phyloP scores from a whole-genome alignment of 2,113 vertebrate species.

The Hydrolagus affinis region DNA sequence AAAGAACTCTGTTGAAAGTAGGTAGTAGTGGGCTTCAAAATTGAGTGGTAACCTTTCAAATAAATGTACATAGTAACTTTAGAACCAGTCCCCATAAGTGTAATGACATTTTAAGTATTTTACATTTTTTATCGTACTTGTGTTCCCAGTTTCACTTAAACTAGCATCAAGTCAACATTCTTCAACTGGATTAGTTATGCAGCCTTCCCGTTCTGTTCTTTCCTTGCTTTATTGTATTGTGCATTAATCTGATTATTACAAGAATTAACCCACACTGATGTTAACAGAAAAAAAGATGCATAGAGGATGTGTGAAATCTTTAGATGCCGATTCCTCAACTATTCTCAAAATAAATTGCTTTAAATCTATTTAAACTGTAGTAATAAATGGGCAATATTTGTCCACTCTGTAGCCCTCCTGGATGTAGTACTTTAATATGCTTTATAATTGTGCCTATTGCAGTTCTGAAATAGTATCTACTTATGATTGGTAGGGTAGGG shows the following conservation, averaged over 20 bases:
- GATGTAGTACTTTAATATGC: slow-evolving; percentile 63
- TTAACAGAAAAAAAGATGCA: slow-evolving; percentile 20
- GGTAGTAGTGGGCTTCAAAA: slow-evolving; percentile 53
- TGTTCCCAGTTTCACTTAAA: slow-evolving; percentile 8
- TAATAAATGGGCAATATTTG: slow-evolving; percentile 88
- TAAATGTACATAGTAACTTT: slow-evolving; percentile 26
- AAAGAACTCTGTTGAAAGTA: slow-evolving; percentile 52
- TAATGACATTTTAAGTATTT: slow-evolving; percentile 17
- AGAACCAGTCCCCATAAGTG: slow-evolving; percentile 4
- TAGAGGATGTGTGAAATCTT: slow-evolving; percentile 59
- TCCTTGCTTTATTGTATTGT: slow-evolving; percentile 37
- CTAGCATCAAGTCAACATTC: not conserved
- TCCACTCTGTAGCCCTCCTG: slow-evolving; percentile 66
- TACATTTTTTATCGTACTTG: not conserved
- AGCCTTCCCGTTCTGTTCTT: slow-evolving; percentile 49
- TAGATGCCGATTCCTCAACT: slow-evolving; percentile 52
- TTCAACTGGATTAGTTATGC: slow-evolving; percentile 54
- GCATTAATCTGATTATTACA: not conserved
- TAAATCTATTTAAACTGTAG: slow-evolving; percentile 78
- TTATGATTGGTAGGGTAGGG: slow-evolving; percentile 58
- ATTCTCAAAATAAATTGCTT: slow-evolving; percentile 65
- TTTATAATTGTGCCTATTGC: slow-evolving; percentile 50
- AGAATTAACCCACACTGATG: not conserved
- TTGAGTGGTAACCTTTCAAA: slow-evolving; percentile 11
- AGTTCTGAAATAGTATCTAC: slow-evolving; percentile 53